A percentile compares a stretch with the other conserved stretches of the same genome.
These are phyloP conservation scores for Tringa solitaria DNA, from an alignment of 2,113 vertebrate genomes.

Conservation along the genomic window DNA sequence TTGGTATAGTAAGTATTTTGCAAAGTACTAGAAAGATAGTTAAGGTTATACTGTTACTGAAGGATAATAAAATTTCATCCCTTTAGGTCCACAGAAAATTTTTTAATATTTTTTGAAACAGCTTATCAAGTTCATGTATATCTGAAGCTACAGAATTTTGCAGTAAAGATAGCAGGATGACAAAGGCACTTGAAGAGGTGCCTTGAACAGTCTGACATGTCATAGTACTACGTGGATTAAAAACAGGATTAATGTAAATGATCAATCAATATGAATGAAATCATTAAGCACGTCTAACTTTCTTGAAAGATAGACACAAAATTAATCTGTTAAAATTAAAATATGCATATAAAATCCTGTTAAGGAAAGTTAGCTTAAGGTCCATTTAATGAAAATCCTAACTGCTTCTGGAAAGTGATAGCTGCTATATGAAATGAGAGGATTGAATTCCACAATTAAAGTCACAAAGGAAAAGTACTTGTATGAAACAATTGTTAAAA, in stretches of 20 bases:
- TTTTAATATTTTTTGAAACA: neutral
- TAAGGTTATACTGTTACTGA: neutral
- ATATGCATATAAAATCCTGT: slow-evolving; percentile 17
- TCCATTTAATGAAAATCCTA: neutral
- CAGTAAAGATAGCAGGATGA: neutral
- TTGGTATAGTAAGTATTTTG: slow-evolving; percentile 10
- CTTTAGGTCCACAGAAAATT: neutral
- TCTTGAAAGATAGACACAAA: neutral
- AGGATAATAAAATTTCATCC: neutral
- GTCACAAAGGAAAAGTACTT: neutral
- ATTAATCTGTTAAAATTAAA: slow-evolving; percentile 43
- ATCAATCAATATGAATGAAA: slow-evolving; percentile 36
- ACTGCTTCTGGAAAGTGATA: neutral
- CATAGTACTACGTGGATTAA: neutral
- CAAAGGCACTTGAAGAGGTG: neutral
- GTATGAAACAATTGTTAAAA: neutral
- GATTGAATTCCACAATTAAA: neutral
- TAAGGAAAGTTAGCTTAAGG: neutral
- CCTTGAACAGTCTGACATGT: neutral
- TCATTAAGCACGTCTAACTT: neutral
- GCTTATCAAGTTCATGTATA: neutral
- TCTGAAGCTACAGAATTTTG: neutral
- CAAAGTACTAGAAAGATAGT: neutral
- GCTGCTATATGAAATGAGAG: slow-evolving; percentile 22
- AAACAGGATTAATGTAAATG: slow-evolving; percentile 1